phyloP scores from a whole-genome alignment of 2,113 vertebrate species.

The Calonectris borealis region DNA sequence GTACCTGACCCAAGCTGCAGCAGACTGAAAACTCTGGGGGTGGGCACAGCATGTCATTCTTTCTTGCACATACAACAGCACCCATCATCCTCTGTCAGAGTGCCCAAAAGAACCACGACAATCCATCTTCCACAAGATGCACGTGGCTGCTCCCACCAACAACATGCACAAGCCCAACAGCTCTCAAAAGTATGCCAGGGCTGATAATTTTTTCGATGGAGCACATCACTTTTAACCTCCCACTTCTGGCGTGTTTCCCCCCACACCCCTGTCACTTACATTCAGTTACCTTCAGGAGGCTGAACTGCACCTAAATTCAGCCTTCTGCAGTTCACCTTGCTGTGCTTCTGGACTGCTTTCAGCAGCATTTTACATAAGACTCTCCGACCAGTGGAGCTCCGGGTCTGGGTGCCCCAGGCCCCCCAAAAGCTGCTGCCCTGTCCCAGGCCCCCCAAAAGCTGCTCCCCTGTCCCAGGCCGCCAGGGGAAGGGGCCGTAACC shows the following conservation, averaged over 20 bases:
- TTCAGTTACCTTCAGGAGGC: neutral
- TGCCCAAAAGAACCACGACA: accelerated
- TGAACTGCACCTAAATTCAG: neutral
- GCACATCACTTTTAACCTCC: accelerated
- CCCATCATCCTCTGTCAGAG: accelerated
- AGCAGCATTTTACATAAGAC: neutral
- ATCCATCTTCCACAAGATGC: accelerated
- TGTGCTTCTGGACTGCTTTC: neutral
- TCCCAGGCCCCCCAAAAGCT: neutral
- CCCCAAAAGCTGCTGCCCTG: neutral
- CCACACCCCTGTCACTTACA: accelerated
- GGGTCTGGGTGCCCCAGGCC: accelerated
- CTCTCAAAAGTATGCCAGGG: accelerated
- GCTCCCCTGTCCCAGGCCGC: neutral
- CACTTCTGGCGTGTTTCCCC: neutral
- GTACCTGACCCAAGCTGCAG: neutral
- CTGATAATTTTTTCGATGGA: accelerated
- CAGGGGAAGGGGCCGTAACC: neutral
- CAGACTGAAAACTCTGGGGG: neutral
- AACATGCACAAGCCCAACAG: accelerated
- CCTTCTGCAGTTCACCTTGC: neutral
- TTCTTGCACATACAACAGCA: too few species aligned
- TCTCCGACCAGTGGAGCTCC: neutral
- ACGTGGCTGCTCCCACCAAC: neutral
- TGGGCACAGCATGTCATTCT: accelerated